Base-by-base conservation (phyloP, 1,140 invertebrate genomes). In the Formica selysi region DNA sequence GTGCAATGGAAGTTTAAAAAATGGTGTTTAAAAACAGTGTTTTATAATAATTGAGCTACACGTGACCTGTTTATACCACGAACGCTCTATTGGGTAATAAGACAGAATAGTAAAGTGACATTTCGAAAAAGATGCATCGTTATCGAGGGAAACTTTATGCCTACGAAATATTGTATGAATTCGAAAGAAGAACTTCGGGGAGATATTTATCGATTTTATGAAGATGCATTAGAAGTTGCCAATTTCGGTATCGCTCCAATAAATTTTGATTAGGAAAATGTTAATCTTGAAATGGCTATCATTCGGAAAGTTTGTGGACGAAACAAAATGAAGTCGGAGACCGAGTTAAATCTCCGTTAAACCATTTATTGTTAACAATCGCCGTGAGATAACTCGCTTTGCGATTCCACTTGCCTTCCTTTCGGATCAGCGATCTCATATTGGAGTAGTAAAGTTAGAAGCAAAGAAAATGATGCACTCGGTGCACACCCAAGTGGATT, bases 331-430 rank as follows among this genome's bases (percentile, higher is more conserved):
- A 62, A 16, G 51, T 81, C 36, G 26, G 41, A 81, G 65, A 26
- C 51, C 5, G 26, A 73, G 38, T 81, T 81, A 81, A 81, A 81
- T 81, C 67, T 81, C 79, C 54, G 19, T 68, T 81, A 61, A 73
- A 81, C 26, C 19, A 81, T 67, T 81, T 44, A 44, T 44, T 44
- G 41, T 44, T 73, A 81, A 11, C 32, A 54, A 81, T 71, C 67
- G 19, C 36, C 48, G 10, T 59, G 51, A 61, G 67, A 73, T 54
- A 59, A 44, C n/a, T 59, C 54, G 51, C 67, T 73, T 73, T 73
- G 51, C 79, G 26, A 81, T 81, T 67, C 76, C 44, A 4, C 64
- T 81, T n/a, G 51, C 54, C 51, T 81, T 41, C 6, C 36, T 38
- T 73, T 59, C 38, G 19, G 38, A 73, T 71, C 36, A 73, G 38